A percentile compares a stretch with the other conserved stretches of the same genome.
These are phyloP conservation scores for Poeciliopsis presidionis DNA, from an alignment of 2,797 vertebrate genomes.

Conservation along the genomic window DNA sequence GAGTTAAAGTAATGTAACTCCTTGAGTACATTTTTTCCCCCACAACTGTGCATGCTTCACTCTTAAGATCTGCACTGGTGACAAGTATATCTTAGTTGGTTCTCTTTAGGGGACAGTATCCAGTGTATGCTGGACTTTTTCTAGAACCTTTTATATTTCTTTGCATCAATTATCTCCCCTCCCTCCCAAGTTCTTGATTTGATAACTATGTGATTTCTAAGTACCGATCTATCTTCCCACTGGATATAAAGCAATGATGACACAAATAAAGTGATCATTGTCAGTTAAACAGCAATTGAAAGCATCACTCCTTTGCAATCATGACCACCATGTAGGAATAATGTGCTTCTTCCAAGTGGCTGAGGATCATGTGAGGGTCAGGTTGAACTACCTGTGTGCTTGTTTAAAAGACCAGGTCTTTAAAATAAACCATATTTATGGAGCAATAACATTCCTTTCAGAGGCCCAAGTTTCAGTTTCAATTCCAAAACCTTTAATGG, in stretches of 20 bases:
- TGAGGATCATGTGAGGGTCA: constrained; percentile 5
- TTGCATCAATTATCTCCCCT: not conserved
- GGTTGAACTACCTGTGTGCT: constrained; percentile 13
- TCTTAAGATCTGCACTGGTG: not conserved
- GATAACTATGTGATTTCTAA: not conserved
- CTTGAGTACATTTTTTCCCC: too few species aligned
- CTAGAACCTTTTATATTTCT: not conserved
- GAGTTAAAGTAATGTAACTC: too few species aligned
- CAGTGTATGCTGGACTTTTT: not conserved
- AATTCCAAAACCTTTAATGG: constrained; percentile 23
- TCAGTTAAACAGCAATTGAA: not conserved
- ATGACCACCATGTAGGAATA: not conserved
- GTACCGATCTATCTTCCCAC: not conserved
- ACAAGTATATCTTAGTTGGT: not conserved
- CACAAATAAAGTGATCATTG: not conserved
- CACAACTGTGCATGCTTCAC: not conserved
- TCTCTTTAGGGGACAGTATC: not conserved
- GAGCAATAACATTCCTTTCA: constrained; percentile 12
- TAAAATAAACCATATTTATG: constrained; percentile 27
- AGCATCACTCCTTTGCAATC: not conserved
- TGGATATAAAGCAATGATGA: not conserved
- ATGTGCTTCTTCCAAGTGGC: not conserved
- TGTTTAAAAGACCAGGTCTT: constrained; percentile 10
- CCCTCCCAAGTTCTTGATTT: not conserved
- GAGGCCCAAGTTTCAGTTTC: constrained; percentile 10